A percentile compares a stretch with the other conserved stretches of the same genome.
Conservation (phyloP, 2,888 invertebrate genomes). For the Prosopocoilus inquinatus region DNA sequence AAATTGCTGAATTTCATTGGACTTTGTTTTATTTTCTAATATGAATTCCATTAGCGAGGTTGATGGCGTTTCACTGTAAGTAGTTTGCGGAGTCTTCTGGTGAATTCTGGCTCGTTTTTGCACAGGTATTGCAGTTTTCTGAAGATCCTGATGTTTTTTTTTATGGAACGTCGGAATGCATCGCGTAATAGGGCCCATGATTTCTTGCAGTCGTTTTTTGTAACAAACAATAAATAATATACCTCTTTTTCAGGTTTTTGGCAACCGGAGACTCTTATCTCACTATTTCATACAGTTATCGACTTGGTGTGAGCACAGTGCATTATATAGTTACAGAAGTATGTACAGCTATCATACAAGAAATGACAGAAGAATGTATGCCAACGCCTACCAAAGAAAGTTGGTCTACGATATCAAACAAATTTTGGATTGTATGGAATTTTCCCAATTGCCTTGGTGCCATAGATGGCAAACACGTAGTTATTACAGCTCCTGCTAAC, state of each 20-base stretch:
- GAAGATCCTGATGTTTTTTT: too few species aligned
- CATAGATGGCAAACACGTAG: slow-evolving; percentile 12
- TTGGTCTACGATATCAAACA: neutral
- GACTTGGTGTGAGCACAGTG: slow-evolving; percentile 28
- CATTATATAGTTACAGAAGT: slow-evolving; percentile 24
- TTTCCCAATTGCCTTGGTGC: slow-evolving; percentile 7
- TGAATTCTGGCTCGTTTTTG: neutral
- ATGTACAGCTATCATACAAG: slow-evolving; percentile 22
- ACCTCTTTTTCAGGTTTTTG: slow-evolving; percentile 15
- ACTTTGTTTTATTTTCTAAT: slow-evolving; percentile 11
- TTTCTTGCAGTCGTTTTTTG: slow-evolving; percentile 27
- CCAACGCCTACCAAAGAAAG: slow-evolving; percentile 6
- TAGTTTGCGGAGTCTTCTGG: neutral
- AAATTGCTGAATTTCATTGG: slow-evolving; percentile 11
- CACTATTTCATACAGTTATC: slow-evolving; percentile 24
- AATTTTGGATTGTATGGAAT: slow-evolving; percentile 5
- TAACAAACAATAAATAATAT: slow-evolving; percentile 18
- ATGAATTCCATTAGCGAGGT: slow-evolving; percentile 11
- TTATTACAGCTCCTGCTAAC: slow-evolving; percentile 7
- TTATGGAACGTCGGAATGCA: slow-evolving; percentile 24
- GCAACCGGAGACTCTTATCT: slow-evolving; percentile 28
- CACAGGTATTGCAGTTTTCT: too few species aligned
- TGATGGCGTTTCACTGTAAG: slow-evolving; percentile 5
- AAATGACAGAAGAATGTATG: slow-evolving; percentile 17
- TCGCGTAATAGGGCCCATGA: slow-evolving; percentile 26